Base-by-base conservation (phyloP, 2,113 vertebrate genomes). In the Gymnocephalus cernua region DNA sequence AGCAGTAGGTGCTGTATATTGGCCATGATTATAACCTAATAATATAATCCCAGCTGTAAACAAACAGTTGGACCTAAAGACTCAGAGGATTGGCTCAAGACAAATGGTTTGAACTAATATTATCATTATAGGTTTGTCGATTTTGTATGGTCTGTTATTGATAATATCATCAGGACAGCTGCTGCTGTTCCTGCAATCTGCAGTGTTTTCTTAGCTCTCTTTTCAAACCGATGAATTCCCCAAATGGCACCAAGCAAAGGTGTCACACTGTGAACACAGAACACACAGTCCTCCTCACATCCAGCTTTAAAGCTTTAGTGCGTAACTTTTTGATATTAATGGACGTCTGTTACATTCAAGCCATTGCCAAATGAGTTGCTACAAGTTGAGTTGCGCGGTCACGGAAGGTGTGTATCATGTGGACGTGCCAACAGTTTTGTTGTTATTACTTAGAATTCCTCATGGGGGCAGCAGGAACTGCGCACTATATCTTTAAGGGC, bases 151-250 rank as follows among this genome's bases (percentile, higher is more conserved):
- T 67, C 21, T 61, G 25, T 74, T 86, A 86, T 80, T 80, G 66
- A 85, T 83, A 76, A 48, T 27, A 66, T 63, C 53, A 23, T 75
- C 64, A 61, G 19, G 35, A 19, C 2, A 27, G 41, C 57, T 35
- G 64, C 41, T 51, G 21, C 48, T 41, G 15, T 54, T 73, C 23
- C 63, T 57, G 21, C 47, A 23, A 51, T 73, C n/a, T 11, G 11
- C 27, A 45, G 11, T 45, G 41, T 57, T 68, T 63, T 32, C 32
- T 32, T 32, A 32, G 32, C 32, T 64, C 53, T 57, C 21, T 48
- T 29, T 69, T 74, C 63, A 79, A 86, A 79, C 50, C 84, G 84
- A 90, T 82, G 54, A 83, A 83, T 32, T 86, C 86, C 79, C 86
- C 50, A 77, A 89, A 89, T 32, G 67, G 79, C 56, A 62, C 44